Percentiles rank a stretch among this genome's conserved stretches.
phyloP scores from a whole-genome alignment of 2,797 vertebrate genomes.

The Champsocephalus gunnari region DNA sequence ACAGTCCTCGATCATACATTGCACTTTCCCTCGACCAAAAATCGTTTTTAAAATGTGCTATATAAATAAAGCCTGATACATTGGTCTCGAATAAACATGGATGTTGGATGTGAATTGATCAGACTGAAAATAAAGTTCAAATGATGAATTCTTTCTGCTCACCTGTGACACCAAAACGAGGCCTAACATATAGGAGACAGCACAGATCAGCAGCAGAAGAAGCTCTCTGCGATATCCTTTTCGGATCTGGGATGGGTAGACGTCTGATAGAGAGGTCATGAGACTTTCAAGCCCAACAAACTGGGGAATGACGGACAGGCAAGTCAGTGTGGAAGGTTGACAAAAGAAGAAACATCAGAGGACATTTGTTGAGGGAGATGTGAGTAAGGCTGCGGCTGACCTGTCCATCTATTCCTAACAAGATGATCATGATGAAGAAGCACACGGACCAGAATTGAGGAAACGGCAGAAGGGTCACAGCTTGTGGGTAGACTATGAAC shows the following conservation, averaged over 20 bases:
- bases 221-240: slow-evolving; percentile 86
- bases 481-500: slow-evolving; percentile 83
- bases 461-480: slow-evolving; percentile 79
- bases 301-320: slow-evolving; percentile 67
- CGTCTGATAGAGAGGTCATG: slow-evolving; percentile 89
- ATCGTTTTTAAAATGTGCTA: no score
- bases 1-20: not conserved
- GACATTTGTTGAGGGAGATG: not conserved
- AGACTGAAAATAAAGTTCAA: not conserved
- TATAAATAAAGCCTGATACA: no score
- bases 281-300: slow-evolving; percentile 92
- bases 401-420: slow-evolving; percentile 80
- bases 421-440: slow-evolving; percentile 83
- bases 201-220: slow-evolving; percentile 83
- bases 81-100: not conserved
- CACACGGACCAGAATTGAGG: slow-evolving; percentile 80
- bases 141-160: slow-evolving; percentile 43
- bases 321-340: not conserved
- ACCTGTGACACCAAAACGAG: slow-evolving; percentile 90
- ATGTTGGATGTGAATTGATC: not conserved
- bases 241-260: slow-evolving; percentile 86
- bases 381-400: slow-evolving; percentile 47
- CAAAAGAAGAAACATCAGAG: not conserved
- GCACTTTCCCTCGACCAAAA: no score
- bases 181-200: slow-evolving; percentile 82